Conservation (phyloP, 1,140 invertebrate genomes). For the Cherax quadricarinatus region DNA sequence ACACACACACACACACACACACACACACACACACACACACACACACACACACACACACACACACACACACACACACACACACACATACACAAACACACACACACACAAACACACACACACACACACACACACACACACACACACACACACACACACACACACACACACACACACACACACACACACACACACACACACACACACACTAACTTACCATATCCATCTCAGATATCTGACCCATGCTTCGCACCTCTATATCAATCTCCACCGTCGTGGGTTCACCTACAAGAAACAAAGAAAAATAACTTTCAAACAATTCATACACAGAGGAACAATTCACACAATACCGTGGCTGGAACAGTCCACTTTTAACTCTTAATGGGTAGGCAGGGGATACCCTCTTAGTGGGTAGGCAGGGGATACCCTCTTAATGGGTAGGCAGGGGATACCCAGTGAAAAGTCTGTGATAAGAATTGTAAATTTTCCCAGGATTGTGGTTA, state of each 20-base stretch:
- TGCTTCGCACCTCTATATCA: slow-evolving; percentile 94
- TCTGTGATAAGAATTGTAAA: no score
- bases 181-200: background rate
- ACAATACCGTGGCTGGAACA: no score
- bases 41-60: background rate
- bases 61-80: background rate
- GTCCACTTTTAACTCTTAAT: no score
- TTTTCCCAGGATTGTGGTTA: no score
- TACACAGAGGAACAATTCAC: background rate
- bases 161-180: background rate
- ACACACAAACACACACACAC: background rate
- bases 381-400: no score
- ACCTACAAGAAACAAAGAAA: slow-evolving; percentile 80
- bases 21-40: background rate
- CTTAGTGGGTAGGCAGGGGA: no score
- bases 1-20: background rate
- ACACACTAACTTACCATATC: slow-evolving; percentile 86
- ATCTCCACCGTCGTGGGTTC: slow-evolving; percentile 92
- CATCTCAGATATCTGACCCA: slow-evolving; percentile 96
- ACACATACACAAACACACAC: background rate
- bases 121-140: background rate
- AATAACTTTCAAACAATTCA: background rate
- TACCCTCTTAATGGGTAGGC: no score
- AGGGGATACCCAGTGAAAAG: no score
- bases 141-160: background rate